Base-by-base conservation (phyloP, 2,888 invertebrate species). In the Chrysina gloriosa region DNA sequence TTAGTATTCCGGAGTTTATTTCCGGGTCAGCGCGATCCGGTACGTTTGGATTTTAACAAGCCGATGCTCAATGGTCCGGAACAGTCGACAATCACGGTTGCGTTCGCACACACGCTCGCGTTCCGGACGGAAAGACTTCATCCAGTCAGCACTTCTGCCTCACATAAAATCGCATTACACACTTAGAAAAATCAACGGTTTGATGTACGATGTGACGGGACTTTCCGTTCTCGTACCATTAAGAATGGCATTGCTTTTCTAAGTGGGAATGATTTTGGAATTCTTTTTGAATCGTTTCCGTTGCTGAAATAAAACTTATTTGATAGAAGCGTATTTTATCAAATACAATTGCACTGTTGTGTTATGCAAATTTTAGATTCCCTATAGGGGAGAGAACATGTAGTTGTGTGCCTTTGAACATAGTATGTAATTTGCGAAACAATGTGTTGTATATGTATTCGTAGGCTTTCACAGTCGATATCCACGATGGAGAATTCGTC, bases 21-120 rank as follows among this genome's bases (percentile, higher is more conserved):
- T 77, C 77, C 76, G 77, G 76, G 74, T 76, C 75, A 76, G 74
- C 75, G 74, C 72, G 72, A 74, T 74, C 73, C 71, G 65, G 70
- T 45, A 63, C 69, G 69, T 70, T 63, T 52, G 71, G 65, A 68
- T 68, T 68, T 69, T 67, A 72, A 71, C 66, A 71, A 69, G 61
- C 65, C 48, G 68, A 68, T 58, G 72, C 65, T 72, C 71, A 72
- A 72, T 72, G 71, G 69, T 67, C 70, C 72, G 72, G 72, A 71
- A 72, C 72, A 63, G 66, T 71, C 54, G 70, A 67, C 70, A 69
- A 69, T 69, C 65, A 34, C 63, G 19, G 19, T 11, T 31, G 56
- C 34, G 34, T 36, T 36, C 47, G 27, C 63, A 47, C 29, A 66
- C 66, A 72, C 58, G 45, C 65, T 65, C 63, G 63, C 42, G 25